Base-by-base conservation (phyloP, 2,797 vertebrate species). In the Protosalanx chinensis region DNA sequence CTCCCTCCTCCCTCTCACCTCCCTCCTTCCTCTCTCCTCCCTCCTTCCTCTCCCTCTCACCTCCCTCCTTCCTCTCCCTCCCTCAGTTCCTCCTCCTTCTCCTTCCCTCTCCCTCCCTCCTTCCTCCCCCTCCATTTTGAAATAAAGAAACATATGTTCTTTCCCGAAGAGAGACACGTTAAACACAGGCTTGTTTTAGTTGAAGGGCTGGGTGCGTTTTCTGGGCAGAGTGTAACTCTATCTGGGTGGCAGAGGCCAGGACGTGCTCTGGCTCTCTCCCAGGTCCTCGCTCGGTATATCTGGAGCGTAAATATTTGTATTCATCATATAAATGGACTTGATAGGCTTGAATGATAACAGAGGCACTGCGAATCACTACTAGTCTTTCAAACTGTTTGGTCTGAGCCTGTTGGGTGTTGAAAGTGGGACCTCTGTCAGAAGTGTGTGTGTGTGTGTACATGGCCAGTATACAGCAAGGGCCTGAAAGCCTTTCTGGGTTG, bases 231-330 rank as follows among this genome's bases (percentile, higher is more conserved):
- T 87, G 88, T 89, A 91, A 91, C 88, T 74, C 85, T 81, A 90
- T 90, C 86, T 87, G 72, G 76, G 75, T 79, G 64, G 85, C 81
- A 88, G 88, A 88, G 85, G 88, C 81, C 84, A 86, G 88, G 89
- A 88, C 87, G 87, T 91, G 89, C 88, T 86, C 81, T 90, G 89
- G 90, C 90, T 29, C 58, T 0, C 2, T 68, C 80, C 83, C 82
- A 87, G 82, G 81, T 78, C 84, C 79, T 77, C 82, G 51, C 84
- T 71, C 80, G 88, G 88, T 89, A 85, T 87, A 90, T 90, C 85
- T 88, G 85, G 86, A 88, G 87, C 81, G 86, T 89, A 90, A 93
- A 93, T 92, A 92, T 93, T 93, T 92, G 89, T 84, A 86, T 90
- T 89, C 61, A 65, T 86, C 79, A 56, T 91, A 90, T 90, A 92